phyloP scores from a whole-genome alignment of 1,140 invertebrate genomes.

The Heliconius congener region DNA sequence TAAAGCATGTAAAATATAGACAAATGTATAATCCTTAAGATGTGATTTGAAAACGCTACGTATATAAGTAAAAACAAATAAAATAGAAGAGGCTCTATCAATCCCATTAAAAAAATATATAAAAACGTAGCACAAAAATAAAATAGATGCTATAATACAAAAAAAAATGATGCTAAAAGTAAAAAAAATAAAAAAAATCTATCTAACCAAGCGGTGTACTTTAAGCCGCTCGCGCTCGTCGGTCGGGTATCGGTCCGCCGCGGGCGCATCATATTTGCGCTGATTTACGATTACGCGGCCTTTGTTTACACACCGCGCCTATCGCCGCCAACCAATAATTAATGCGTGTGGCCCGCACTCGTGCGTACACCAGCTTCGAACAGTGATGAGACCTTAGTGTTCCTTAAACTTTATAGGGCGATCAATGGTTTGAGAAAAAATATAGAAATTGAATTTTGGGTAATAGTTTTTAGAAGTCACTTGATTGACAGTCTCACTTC shows the following conservation, averaged over 20 bases:
- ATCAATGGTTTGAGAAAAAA: neutral
- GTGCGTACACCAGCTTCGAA: neutral
- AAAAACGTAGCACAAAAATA: too few species aligned
- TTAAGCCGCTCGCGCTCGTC: neutral
- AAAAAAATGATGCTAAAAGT: too few species aligned
- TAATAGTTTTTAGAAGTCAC: neutral
- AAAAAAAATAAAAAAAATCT: neutral
- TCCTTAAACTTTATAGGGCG: neutral
- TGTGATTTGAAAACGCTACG: too few species aligned
- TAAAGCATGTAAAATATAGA: too few species aligned
- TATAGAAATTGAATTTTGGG: neutral
- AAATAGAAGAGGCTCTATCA: too few species aligned
- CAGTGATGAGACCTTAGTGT: neutral
- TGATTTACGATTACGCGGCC: conserved; percentile 40
- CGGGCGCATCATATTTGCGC: conserved; percentile 40
- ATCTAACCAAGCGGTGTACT: neutral
- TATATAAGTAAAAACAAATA: too few species aligned
- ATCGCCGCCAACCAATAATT: conserved; percentile 47
- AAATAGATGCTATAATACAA: too few species aligned
- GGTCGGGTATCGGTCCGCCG: conserved; percentile 18
- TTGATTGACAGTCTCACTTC: too few species aligned
- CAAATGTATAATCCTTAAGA: too few species aligned
- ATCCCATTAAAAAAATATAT: too few species aligned
- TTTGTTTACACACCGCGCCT: conserved; percentile 52
- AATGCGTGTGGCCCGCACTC: conserved; percentile 37